Evolutionary conservation across 2,113 vertebrate species (phyloP), one percentile per base, ranked within the genome.

Genomic region (cat (Felis catus)): DNA sequence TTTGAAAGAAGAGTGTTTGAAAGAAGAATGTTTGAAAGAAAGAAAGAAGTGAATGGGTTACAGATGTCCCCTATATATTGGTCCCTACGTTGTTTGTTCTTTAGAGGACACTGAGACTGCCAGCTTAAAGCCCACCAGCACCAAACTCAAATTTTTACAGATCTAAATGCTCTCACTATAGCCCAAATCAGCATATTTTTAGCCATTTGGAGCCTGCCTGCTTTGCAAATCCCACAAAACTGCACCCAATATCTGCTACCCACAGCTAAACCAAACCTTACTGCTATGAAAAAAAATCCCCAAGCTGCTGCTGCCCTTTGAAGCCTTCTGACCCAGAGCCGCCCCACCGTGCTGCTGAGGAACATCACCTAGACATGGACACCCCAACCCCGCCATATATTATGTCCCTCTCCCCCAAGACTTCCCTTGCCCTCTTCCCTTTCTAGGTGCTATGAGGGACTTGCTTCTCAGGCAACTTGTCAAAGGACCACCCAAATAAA

Each of bases 61-160:
- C 15, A 19, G 55, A 53, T 16, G 16, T 1, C 61, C 19, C 83
- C 58, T 68, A 0, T 1, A 4, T 11, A 21, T 5, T 23, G n/a
- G 33, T 19, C 48, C 36, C 23, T 3, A 2, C 0, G n/a, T 41
- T 25, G 14, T 79, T 76, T 85, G 29, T 11, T 94, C 19, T 53
- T 41, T 39, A 76, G 18, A 81, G n/a, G 41, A 74, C 39, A 33
- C 39, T 53, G 39, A 51, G n/a, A 41, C 25, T 45, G n/a, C 18
- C 58, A 74, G 51, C 31, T 65, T 63, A 58, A 93, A 93, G 58
- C 58, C 78, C 1, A 0, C 53, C 78, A 36, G 53, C 71, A 90
- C 53, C 76, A 70, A 86, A 78, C 14, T 91, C 74, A 82, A 90
- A 23, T 25, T 84, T 39, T 76, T 25, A 63, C 21, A 58, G 15